Conservation (phyloP, 2,888 invertebrate species). For the Uloborus plumipes region DNA sequence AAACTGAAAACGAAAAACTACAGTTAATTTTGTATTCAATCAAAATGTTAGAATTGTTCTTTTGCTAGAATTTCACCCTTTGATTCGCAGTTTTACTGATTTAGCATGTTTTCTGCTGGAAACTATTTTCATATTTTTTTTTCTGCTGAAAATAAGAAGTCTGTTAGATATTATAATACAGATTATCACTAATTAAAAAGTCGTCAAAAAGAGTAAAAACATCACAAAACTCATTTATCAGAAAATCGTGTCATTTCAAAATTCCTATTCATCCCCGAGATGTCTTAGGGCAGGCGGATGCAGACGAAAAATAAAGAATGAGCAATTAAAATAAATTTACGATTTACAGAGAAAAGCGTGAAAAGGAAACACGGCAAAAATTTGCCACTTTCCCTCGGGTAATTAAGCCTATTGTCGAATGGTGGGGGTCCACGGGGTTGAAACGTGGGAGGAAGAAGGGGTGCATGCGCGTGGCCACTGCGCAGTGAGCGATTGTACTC, state of each 20-base stretch:
- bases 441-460: background rate
- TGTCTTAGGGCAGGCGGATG: background rate
- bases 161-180: no score
- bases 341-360: slow-evolving; percentile 21
- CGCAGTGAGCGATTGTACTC: slow-evolving; percentile 19
- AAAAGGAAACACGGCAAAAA: slow-evolving; percentile 46
- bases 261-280: background rate
- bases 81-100: no score
- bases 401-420: slow-evolving; percentile 46
- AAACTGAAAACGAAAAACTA: no score
- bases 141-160: no score
- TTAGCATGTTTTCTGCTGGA: no score
- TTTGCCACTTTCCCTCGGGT: slow-evolving; percentile 49
- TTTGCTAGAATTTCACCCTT: no score
- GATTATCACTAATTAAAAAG: no score
- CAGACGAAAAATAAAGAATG: slow-evolving; percentile 2
- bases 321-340: slow-evolving; percentile 45
- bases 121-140: no score
- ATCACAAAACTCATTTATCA: background rate
- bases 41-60: no score
- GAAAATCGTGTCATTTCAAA: slow-evolving; percentile 1
- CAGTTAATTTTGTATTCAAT: no score
- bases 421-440: background rate
- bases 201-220: no score
- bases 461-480: slow-evolving; percentile 12